Percentiles rank a stretch among this genome's conserved stretches.
Conservation (phyloP, 2,888 invertebrate species). For the Crocallis elinguaria region DNA sequence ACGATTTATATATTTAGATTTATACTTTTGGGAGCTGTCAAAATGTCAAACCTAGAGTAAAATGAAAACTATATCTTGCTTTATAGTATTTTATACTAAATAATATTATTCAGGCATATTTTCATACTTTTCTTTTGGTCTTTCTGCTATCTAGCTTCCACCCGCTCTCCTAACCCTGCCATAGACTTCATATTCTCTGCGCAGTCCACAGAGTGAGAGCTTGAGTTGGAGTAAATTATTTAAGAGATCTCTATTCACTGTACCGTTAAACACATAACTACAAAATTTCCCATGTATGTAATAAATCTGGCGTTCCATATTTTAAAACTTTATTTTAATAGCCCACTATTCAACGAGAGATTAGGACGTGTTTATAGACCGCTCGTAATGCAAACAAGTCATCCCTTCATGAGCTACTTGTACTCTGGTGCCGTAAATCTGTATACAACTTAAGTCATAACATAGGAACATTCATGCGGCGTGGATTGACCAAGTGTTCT, state of each 20-base stretch:
- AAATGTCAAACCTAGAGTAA: no score
- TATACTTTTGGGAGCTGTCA: no score
- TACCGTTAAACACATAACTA: background rate
- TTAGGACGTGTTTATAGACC: slow-evolving; percentile 82
- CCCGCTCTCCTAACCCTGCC: no score
- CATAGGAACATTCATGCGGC: slow-evolving; percentile 47
- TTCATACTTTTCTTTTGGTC: no score
- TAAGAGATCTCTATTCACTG: background rate
- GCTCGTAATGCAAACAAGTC: slow-evolving; percentile 78
- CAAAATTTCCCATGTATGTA: background rate
- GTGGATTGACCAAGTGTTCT: slow-evolving; percentile 21
- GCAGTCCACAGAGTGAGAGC: background rate
- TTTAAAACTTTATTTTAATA: slow-evolving; percentile 83
- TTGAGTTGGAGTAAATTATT: background rate
- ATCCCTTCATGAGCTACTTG: slow-evolving; percentile 70
- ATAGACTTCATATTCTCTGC: no score
- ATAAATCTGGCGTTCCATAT: slow-evolving; percentile 81
- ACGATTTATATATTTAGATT: no score
- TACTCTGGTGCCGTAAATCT: slow-evolving; percentile 67
- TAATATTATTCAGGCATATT: no score
- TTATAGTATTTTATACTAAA: no score
- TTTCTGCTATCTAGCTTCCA: no score
- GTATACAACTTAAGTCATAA: slow-evolving; percentile 60
- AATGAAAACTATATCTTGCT: no score
- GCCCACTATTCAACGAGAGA: slow-evolving; percentile 79